Base-by-base conservation (phyloP, 1,140 invertebrate species). In the Penaeus chinensis region DNA sequence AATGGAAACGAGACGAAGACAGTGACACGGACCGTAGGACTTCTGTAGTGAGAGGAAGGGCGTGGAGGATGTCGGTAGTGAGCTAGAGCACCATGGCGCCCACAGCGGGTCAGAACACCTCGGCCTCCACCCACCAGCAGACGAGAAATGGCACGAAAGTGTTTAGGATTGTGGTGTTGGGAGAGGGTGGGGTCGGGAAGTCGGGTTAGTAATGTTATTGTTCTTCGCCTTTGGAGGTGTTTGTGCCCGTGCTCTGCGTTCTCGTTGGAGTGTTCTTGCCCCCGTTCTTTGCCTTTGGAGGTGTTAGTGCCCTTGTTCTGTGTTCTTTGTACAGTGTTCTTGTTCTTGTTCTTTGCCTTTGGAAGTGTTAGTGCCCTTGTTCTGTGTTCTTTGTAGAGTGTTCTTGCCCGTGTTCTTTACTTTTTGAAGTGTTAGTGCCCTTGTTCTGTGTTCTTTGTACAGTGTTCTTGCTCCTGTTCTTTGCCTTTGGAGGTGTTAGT, bases 151-250 rank as follows among this genome's bases (percentile, higher is more conserved):
- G 85, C 78, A 87, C 63, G 24, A 87, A 87, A 27, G 85, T 87
- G 61, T 87, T 82, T 66, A 71, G 79, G 24, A 87, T 87, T 47
- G 85, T 87, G 24, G 85, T 87, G 47, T 42, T 87, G 69, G 85
- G 85, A 20, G 85, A 87, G 78, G 85, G 85, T 42, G 85, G 85
- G 54, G 85, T 87, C 66, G 85, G 85, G 42, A 87, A 87, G 69
- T 87, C 85, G 27, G 85, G 85, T 87, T 37, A 87, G 85, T 24
- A 18, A 42, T 22, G 27, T 32, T 18, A n/a, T 24, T 16, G 16
- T 24, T 16, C 10, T n/a, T 11, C 7, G 2, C n/a, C n/a, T 69
- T n/a, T 11, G 10, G 27, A 69, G n/a, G 66, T n/a, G n/a, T 8
- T 69, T 3, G 32, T n/a, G 11, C 7, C 32, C 32, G 7, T 69